Conservation (phyloP, 2,888 invertebrate genomes). For the Nomada lathburiana region DNA sequence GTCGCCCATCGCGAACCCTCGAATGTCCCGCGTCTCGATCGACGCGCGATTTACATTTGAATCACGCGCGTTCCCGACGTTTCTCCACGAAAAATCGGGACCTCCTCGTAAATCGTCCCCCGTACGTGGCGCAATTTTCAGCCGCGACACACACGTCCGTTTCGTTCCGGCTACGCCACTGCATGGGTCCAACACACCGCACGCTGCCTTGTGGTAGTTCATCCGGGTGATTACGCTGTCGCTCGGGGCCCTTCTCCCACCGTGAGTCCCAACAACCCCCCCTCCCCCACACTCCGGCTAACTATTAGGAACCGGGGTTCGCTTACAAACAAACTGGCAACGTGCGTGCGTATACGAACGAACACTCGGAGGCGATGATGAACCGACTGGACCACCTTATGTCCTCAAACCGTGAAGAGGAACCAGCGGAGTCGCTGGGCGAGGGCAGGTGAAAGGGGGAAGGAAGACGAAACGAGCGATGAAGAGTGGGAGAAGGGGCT, state of each 20-base stretch:
- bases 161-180: constrained; percentile 71
- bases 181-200: constrained; percentile 57
- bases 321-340: constrained; percentile 10
- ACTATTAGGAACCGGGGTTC: neutral
- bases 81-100: constrained; percentile 50
- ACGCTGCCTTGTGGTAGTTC: constrained; percentile 76
- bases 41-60: constrained; percentile 70
- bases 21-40: constrained; percentile 50
- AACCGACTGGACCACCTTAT: constrained; percentile 74
- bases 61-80: constrained; percentile 66
- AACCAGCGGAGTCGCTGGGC: constrained; percentile 33
- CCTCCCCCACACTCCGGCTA: neutral
- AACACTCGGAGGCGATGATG: constrained; percentile 40
- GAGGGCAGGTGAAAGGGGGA: constrained; percentile 40
- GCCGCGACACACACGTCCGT: constrained; percentile 59
- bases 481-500: constrained; percentile 49
- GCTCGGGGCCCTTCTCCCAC: constrained; percentile 77
- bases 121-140: constrained; percentile 54
- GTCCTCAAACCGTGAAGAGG: constrained; percentile 74
- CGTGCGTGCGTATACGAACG: constrained; percentile 6
- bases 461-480: constrained; percentile 48
- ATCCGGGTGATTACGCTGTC: constrained; percentile 84
- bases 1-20: constrained; percentile 45
- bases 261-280: neutral
- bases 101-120: constrained; percentile 66